A percentile compares a stretch with the other conserved stretches of the same genome.
Conservation (phyloP, 1,140 invertebrate genomes). For the Meloidogyne exigua region DNA sequence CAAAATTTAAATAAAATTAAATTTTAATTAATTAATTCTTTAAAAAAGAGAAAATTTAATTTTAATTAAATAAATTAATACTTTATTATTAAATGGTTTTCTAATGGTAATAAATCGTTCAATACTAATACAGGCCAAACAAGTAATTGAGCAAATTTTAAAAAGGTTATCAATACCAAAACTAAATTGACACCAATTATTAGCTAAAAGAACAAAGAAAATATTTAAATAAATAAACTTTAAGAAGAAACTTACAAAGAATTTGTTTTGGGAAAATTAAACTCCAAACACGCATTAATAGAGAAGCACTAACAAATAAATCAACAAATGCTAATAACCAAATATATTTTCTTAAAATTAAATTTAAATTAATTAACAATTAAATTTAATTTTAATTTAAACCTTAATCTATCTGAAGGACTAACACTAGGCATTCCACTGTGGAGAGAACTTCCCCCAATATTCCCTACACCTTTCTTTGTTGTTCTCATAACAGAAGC, state of each 20-base stretch:
- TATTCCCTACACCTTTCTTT: background rate
- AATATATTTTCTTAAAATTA: conserved; percentile 46
- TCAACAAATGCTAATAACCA: conserved; percentile 58
- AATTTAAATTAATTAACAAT: background rate
- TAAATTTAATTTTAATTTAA: background rate
- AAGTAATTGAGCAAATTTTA: conserved; percentile 56
- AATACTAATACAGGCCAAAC: conserved; percentile 55
- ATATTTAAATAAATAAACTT: background rate
- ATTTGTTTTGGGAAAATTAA: conserved; percentile 50
- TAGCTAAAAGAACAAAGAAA: conserved; percentile 43
- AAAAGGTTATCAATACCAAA: conserved; percentile 52
- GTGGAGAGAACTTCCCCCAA: conserved; percentile 20
- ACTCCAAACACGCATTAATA: conserved; percentile 49
- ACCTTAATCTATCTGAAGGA: conserved; percentile 23
- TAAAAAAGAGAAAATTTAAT: no score
- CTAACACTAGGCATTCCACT: conserved; percentile 40
- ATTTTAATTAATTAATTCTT: background rate
- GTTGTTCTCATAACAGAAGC: conserved; percentile 44
- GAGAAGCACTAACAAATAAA: conserved; percentile 52
- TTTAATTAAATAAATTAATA: conserved; percentile 22
- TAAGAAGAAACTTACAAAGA: conserved; percentile 37
- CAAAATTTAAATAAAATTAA: background rate
- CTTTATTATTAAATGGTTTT: conserved; percentile 57
- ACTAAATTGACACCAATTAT: conserved; percentile 41
- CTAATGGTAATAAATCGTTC: conserved; percentile 57